A percentile compares a stretch with the other conserved stretches of the same genome.
phyloP scores from a whole-genome alignment of 2,113 vertebrate genomes.

The Telmatochromis sp. region DNA sequence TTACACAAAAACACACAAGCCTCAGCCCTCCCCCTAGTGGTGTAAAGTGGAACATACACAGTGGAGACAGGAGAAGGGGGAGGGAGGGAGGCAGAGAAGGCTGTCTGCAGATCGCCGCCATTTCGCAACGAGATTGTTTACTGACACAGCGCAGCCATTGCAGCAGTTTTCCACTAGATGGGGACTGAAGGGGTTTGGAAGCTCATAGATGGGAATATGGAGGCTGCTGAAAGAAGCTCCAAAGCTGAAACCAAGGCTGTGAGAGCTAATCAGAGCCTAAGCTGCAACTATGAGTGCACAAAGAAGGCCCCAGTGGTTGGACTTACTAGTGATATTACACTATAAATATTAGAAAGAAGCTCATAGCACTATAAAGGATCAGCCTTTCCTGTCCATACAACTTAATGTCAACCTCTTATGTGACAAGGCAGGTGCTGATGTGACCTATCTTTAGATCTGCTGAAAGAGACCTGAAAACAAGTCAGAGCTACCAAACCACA shows the following conservation, averaged over 20 bases:
- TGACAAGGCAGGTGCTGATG: neutral
- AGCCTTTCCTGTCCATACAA: neutral
- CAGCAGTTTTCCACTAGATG: constrained; percentile 53
- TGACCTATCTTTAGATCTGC: constrained; percentile 13
- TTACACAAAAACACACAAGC: neutral
- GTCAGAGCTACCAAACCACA: neutral
- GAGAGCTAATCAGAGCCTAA: neutral
- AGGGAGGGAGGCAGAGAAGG: constrained; percentile 59
- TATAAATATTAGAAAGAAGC: neutral
- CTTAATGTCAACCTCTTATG: neutral
- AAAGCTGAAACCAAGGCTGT: neutral
- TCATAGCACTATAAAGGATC: neutral
- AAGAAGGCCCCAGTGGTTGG: neutral
- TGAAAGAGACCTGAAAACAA: neutral
- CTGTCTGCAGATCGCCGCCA: constrained; percentile 76
- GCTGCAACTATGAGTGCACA: neutral
- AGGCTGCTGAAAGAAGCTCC: constrained; percentile 2
- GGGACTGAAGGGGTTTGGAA: constrained; percentile 20
- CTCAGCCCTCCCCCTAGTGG: constrained; percentile 77
- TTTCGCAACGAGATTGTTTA: constrained; percentile 85
- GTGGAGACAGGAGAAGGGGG: constrained; percentile 48
- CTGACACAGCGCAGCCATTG: constrained; percentile 65
- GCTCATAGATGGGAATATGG: neutral
- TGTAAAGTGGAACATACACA: constrained; percentile 67
- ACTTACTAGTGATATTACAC: neutral